These are phyloP conservation scores for Tricholaema leucomelas DNA, from an alignment of 2,113 vertebrate genomes.

Conservation along the genomic window DNA sequence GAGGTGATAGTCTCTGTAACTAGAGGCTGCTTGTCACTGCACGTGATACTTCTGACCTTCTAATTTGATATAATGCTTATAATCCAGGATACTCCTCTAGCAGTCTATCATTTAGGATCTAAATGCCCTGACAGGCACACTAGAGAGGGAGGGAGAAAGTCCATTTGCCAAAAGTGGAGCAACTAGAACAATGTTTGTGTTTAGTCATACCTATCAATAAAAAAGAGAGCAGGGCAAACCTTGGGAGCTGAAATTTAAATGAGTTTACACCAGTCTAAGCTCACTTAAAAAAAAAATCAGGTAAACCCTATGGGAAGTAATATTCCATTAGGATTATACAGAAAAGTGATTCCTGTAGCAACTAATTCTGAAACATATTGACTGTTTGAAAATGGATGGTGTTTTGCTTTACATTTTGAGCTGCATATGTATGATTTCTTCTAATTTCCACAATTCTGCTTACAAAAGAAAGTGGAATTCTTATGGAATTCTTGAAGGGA, in stretches of 20 bases:
- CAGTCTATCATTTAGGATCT: not conserved
- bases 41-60: not conserved
- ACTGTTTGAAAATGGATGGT: not conserved
- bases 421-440: not conserved
- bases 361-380: not conserved
- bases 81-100: not conserved
- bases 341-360: not conserved
- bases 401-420: not conserved
- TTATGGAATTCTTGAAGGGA: not conserved
- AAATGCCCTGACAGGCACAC: not conserved
- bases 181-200: not conserved
- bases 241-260: not conserved
- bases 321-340: not conserved
- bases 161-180: not conserved
- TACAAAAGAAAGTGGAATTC: not conserved
- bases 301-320: not conserved
- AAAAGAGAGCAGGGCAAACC: not conserved
- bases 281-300: not conserved
- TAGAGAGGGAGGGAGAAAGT: not conserved
- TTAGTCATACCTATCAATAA: not conserved
- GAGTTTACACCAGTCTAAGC: not conserved
- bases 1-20: not conserved
- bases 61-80: not conserved
- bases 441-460: not conserved
- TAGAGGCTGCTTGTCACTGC: not conserved